Conservation (phyloP, 2,888 invertebrate species). For the Dolichomitus sp. region DNA sequence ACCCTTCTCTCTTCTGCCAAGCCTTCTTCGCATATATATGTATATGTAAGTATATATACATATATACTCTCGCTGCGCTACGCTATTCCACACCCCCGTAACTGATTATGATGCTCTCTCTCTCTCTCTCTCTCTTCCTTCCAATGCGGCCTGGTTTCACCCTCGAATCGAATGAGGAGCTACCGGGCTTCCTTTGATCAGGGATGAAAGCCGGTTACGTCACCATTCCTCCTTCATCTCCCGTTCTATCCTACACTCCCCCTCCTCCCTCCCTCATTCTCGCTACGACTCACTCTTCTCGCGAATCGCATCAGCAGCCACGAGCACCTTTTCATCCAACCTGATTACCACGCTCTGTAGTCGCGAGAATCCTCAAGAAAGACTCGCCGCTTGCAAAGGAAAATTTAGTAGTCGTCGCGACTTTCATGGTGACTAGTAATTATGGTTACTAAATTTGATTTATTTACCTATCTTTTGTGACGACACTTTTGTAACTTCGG, state of each 20-base stretch:
- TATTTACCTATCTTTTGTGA: neutral
- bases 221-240: slow-evolving; percentile 9
- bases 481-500: neutral
- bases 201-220: slow-evolving; percentile 54
- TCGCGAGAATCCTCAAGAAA: slow-evolving; percentile 16
- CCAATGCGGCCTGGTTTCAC: slow-evolving; percentile 46
- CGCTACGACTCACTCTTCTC: slow-evolving; percentile 11
- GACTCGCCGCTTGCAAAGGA: neutral
- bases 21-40: neutral
- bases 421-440: slow-evolving; percentile 8
- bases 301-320: slow-evolving; percentile 35
- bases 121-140: slow-evolving; percentile 11
- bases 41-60: neutral
- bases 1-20: neutral
- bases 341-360: slow-evolving; percentile 36
- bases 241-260: neutral
- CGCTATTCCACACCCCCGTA: slow-evolving; percentile 4
- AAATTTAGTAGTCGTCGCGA: slow-evolving; percentile 8
- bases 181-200: slow-evolving; percentile 58
- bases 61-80: neutral
- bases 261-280: neutral
- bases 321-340: slow-evolving; percentile 44
- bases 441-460: slow-evolving; percentile 10
- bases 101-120: slow-evolving; percentile 4
- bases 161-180: slow-evolving; percentile 58